A percentile compares a stretch with the other conserved stretches of the same genome.
These are phyloP conservation scores for Anguilla megastoma DNA, from an alignment of 2,797 vertebrate species.

Conservation along the genomic window DNA sequence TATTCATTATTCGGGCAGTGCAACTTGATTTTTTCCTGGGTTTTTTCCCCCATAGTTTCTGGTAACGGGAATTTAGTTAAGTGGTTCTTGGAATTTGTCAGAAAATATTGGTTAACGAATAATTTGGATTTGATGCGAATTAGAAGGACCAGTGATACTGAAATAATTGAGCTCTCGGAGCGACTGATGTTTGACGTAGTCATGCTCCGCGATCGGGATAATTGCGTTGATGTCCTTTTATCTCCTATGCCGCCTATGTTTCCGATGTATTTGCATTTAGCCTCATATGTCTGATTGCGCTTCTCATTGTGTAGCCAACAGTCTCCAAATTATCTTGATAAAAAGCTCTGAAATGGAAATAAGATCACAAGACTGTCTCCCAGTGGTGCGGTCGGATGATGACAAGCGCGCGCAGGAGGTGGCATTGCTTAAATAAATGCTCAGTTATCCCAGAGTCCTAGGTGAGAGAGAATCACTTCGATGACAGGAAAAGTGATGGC, in stretches of 20 bases:
- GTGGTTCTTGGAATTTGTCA: not conserved
- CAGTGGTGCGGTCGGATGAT: not conserved
- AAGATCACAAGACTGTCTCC: not conserved
- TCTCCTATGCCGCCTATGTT: not conserved
- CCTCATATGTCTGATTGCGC: not conserved
- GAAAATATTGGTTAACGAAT: not conserved
- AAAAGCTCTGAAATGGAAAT: slow-evolving; percentile 14
- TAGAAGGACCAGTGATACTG: not conserved
- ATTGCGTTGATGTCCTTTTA: not conserved
- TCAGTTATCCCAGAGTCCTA: not conserved
- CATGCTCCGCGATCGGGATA: not conserved
- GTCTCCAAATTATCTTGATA: not conserved
- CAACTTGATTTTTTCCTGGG: not conserved
- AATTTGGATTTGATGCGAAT: not conserved
- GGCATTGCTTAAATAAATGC: not conserved
- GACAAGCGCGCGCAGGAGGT: slow-evolving; percentile 14
- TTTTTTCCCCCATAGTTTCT: not conserved
- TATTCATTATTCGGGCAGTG: not conserved
- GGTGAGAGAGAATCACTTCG: not conserved
- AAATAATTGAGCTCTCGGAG: not conserved
- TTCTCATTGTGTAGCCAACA: not conserved
- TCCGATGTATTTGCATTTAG: not conserved
- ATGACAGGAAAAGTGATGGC: not conserved
- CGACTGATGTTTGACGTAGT: not conserved
- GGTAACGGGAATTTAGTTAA: not conserved